Evolutionary conservation across 2,888 invertebrate genomes (phyloP), one percentile per base, ranked within the genome.

Genomic region (Leptura quadrifasciata): DNA sequence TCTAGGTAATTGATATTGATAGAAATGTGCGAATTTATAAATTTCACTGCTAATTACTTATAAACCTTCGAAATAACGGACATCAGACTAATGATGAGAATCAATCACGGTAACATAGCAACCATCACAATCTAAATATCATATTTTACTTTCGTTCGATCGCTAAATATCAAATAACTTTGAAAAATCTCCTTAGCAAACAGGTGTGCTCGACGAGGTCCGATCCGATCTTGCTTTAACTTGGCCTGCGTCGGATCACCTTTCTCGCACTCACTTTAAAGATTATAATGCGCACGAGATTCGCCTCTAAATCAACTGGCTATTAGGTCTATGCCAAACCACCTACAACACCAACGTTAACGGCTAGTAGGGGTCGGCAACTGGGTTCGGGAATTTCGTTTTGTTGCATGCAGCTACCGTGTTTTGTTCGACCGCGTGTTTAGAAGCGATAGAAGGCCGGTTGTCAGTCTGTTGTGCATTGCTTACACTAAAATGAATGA

Each of bases 361-460:
- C 61, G 27, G 47, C 12, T 61, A 52, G 52, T 35, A 39, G 60
- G 71, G 71, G 61, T 60, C 71, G 61, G 61, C 71, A 60, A 17
- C 39, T 47, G 52, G 39, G 24, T 17, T 39, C 58, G 69, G 69
- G 69, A 69, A 71, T 61, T 71, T 71, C 27, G 69, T 58, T 58
- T 39, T 20, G 69, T 57, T 57, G 69, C 57, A 57, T 58, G 71
- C 71, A 63, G 69, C 71, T 61, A 71, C 71, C 61, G 71, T 61
- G 71, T 71, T 71, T 60, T 60, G 71, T 71, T 61, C 71, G 71
- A 71, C 71, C 71, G 71, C 71, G 71, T 71, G 71, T 61, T 71
- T 18, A 17, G 31, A 69, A 21, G 61, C 61, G 61, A 71, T 71
- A 39, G 60, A 39, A 52, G 21, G 61, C 71, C 70, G 60, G 71